A percentile compares a stretch with the other conserved stretches of the same genome.
Conservation (phyloP, 2,888 invertebrate genomes). For the Temnothorax unifasciatus region DNA sequence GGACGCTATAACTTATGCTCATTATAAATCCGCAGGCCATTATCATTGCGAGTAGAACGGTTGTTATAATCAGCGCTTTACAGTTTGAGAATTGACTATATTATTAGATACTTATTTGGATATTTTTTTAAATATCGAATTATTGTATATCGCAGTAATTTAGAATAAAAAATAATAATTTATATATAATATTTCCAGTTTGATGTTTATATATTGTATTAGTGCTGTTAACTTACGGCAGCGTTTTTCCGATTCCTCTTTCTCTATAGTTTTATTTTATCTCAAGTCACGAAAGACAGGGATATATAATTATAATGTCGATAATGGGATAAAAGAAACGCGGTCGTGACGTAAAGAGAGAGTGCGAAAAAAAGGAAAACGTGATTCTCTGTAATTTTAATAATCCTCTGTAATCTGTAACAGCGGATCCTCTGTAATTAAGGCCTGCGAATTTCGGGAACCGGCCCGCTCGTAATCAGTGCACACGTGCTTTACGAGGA, state of each 20-base stretch:
- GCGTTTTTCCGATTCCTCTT: background rate
- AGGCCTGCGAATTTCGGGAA: conserved; percentile 58
- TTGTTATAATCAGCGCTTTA: conserved; percentile 23
- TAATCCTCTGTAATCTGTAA: conserved; percentile 47
- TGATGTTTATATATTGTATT: background rate
- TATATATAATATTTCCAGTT: background rate
- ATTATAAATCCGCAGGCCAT: conserved; percentile 36
- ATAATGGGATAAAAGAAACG: background rate
- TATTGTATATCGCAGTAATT: background rate
- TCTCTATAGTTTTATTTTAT: background rate
- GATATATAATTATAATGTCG: conserved; percentile 10
- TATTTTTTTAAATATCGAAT: background rate
- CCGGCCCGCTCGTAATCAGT: conserved; percentile 46
- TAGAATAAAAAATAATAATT: background rate
- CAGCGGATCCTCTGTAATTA: conserved; percentile 64
- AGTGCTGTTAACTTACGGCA: background rate
- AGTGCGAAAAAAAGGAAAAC: conserved; percentile 9
- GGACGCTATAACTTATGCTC: conserved; percentile 25
- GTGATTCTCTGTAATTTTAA: conserved; percentile 37
- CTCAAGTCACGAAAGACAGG: background rate
- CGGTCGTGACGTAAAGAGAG: background rate
- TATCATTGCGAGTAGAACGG: conserved; percentile 18
- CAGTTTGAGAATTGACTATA: background rate
- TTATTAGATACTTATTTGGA: background rate
- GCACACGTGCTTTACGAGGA: conserved; percentile 41